Conservation (phyloP, 2,113 vertebrate species). For the Channa maculata region DNA sequence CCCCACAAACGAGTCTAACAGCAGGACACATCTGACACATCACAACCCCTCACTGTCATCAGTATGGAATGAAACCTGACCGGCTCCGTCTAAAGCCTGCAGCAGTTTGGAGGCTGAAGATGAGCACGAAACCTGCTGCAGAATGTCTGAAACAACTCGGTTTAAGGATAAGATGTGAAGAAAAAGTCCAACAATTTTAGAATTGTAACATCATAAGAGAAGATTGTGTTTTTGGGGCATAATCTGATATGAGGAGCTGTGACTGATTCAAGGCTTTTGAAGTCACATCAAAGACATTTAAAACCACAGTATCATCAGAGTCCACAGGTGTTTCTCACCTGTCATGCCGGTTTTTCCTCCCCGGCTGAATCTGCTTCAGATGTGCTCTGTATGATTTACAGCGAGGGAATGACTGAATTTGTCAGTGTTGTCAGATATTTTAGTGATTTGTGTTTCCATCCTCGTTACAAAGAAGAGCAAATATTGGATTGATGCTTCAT, state of each 20-base stretch:
- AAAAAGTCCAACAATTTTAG: no score
- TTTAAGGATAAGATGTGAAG: neutral
- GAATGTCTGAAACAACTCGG: neutral
- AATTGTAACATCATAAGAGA: no score
- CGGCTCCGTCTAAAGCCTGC: neutral
- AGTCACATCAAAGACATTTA: no score
- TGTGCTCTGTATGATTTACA: neutral
- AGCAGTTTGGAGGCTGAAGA: neutral
- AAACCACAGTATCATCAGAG: neutral
- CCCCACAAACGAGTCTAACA: neutral
- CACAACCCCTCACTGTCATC: neutral
- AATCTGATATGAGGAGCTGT: no score
- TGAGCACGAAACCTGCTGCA: neutral
- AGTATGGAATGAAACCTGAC: slow-evolving; percentile 54
- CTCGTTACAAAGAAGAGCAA: no score
- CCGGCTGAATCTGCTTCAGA: neutral
- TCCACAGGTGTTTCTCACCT: neutral
- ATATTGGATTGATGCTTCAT: no score
- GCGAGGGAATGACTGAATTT: no score
- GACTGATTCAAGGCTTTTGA: no score
- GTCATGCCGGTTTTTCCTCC: slow-evolving; percentile 14
- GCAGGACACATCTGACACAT: neutral
- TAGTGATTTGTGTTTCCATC: no score
- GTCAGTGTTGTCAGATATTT: no score
- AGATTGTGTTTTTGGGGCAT: no score